Conservation (phyloP, 2,797 vertebrate genomes). For the Staurois parvus region DNA sequence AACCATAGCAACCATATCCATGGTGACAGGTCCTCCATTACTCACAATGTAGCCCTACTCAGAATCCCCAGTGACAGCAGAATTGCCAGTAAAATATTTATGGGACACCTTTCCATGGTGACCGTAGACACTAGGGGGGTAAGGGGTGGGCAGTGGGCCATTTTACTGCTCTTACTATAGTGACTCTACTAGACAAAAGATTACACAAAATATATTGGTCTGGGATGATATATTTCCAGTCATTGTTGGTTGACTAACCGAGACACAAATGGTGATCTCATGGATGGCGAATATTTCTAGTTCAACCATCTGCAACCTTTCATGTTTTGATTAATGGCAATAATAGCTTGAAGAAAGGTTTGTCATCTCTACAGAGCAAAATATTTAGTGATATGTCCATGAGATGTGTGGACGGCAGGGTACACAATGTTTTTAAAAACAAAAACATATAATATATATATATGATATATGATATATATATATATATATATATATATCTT, state of each 20-base stretch:
- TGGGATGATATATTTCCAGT: background rate
- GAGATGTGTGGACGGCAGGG: too few relatives aligned
- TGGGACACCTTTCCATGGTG: constrained; percentile 25
- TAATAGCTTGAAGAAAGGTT: too few relatives aligned
- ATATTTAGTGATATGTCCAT: too few relatives aligned
- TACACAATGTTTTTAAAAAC: too few relatives aligned
- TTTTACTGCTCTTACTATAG: background rate
- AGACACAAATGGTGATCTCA: background rate
- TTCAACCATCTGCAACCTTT: background rate
- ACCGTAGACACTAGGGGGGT: background rate
- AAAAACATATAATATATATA: too few relatives aligned
- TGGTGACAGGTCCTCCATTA: constrained; percentile 17
- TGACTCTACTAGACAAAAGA: background rate
- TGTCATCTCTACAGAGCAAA: too few relatives aligned
- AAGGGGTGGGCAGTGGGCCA: background rate
- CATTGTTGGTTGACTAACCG: background rate
- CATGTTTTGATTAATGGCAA: background rate
- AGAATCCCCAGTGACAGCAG: constrained; percentile 13
- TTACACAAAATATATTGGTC: background rate
- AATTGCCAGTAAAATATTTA: constrained; percentile 49
- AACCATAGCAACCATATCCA: constrained; percentile 6
- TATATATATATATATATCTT: too few relatives aligned
- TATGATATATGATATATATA: too few relatives aligned
- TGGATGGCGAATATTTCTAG: background rate
- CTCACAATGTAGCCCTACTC: background rate